Conservation (phyloP, 2,888 invertebrate genomes). For the Seira ritae region DNA sequence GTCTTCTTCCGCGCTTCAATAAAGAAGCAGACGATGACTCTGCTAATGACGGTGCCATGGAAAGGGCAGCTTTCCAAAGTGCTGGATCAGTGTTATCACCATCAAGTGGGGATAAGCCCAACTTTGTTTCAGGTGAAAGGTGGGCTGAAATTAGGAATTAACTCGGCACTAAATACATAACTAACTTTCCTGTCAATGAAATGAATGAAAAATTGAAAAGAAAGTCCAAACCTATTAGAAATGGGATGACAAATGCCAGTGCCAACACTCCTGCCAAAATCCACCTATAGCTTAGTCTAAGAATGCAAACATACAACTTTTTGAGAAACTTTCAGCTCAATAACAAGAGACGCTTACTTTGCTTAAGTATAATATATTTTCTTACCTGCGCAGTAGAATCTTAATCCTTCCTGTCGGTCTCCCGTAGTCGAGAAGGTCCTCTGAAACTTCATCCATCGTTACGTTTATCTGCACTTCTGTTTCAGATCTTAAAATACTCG, state of each 20-base stretch:
- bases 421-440: slow-evolving; percentile 9
- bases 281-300: background rate
- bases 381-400: slow-evolving; percentile 13
- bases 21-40: background rate
- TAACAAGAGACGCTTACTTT: too few species aligned
- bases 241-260: background rate
- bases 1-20: background rate
- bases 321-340: too few species aligned
- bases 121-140: background rate
- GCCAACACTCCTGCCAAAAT: background rate
- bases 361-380: too few species aligned
- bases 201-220: too few species aligned
- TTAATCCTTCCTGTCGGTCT: background rate
- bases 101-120: background rate
- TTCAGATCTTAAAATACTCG: too few species aligned
- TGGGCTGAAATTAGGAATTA: slow-evolving; percentile 1
- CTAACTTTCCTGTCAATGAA: background rate
- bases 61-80: background rate
- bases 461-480: too few species aligned
- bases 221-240: background rate
- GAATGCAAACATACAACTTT: background rate
- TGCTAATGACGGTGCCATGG: background rate
- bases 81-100: background rate
- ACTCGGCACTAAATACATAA: background rate
- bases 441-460: background rate